Evolutionary conservation across 2,888 invertebrate genomes (phyloP), one percentile per base, ranked within the genome.

Genomic region (Ommatoiulus sabulosus): DNA sequence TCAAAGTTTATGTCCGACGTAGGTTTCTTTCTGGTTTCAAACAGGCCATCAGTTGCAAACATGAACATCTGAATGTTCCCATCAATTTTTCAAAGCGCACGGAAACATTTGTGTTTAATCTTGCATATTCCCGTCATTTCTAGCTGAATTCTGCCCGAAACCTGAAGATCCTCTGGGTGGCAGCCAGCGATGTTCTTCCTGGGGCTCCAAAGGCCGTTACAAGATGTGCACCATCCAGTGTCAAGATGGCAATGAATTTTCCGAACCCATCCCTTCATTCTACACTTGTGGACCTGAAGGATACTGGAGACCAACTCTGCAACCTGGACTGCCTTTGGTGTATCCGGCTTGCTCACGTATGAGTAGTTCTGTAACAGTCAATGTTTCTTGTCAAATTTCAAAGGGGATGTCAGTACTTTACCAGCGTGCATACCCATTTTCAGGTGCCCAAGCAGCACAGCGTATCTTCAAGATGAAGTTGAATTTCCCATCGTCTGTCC

Each of bases 231-330:
- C 97, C 93, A 97, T 98, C 89, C 94, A 95, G 87, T 98, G 98
- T 91, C 93, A 95, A 89, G 90, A 90, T 44, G 97, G 97, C n/a
- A 93, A 97, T 7, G 94, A 96, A 90, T 99, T 99, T 94, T 97
- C 98, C 0, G 96, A 97, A 92, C 95, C 95, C 89, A 97, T 98
- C n/a, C 98, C 99, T 0, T 96, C 97, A 91, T 99, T 99, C 94
- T 99, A 98, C 92, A 97, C 97, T 0, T 99, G 99, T 92, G 98
- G 98, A n/a, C 97, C 97, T 88, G 98, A 99, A 95, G 99, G 99
- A 80, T 97, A 97, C 93, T 99, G 99, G 99, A 94, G 98, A 91
- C 98, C 98, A 87, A 97, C 97, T 0, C 94, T 93, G 63, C 95
- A 97, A 91, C 96, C 97, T 10, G 94, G 94, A 86, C 93, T 96